Percentiles rank a stretch among this genome's conserved stretches.
phyloP scores from a whole-genome alignment of 1,140 invertebrate genomes.

The Cepaea nemoralis region DNA sequence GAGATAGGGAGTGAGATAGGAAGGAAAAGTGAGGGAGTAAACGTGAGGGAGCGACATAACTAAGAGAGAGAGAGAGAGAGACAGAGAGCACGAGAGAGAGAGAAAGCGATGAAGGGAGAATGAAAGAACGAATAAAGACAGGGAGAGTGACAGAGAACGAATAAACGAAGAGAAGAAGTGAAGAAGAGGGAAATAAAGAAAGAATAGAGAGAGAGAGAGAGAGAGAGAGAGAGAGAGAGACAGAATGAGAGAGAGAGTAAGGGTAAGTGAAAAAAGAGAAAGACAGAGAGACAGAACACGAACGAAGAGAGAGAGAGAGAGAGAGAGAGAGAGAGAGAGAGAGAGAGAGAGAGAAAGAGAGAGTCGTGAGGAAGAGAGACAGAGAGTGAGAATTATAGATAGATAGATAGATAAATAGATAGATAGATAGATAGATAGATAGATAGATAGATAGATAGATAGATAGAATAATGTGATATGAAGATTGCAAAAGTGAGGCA shows the following conservation, averaged over 20 bases:
- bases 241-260: neutral
- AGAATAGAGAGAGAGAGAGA: neutral
- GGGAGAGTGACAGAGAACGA: neutral
- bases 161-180: neutral
- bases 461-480: neutral
- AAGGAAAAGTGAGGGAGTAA: no score
- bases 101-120: no score
- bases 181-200: neutral
- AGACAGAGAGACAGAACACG: neutral
- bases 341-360: no score
- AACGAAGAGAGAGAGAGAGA: conserved; percentile 1
- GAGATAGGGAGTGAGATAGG: no score
- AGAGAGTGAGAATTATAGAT: no score
- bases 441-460: neutral
- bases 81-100: neutral
- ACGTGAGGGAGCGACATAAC: neutral
- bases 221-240: neutral
- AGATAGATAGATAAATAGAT: no score
- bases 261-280: neutral
- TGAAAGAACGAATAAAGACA: no score
- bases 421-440: no score
- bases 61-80: neutral
- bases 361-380: no score
- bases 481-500: no score
- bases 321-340: neutral